Percentiles rank a stretch among this genome's conserved stretches.
Conservation (phyloP, 30 jellyfish, hydroid and myxozoan species). For the Aurelia sp. region DNA sequence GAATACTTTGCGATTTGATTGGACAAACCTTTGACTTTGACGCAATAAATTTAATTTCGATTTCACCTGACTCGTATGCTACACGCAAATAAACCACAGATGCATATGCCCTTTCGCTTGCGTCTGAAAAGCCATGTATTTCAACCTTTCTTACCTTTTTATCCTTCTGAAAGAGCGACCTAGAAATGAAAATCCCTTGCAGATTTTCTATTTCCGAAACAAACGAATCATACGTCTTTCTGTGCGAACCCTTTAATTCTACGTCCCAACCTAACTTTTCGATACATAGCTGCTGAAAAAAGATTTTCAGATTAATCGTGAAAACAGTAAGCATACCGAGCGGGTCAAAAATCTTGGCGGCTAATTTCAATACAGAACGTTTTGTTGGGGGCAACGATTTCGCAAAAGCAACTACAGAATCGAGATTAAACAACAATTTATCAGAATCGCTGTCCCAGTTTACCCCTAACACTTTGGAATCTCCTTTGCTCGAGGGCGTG, state of each 20-base stretch:
- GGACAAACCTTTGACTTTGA: slow-evolving; percentile 51
- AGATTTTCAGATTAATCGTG: background rate
- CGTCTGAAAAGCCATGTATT: too few relatives aligned
- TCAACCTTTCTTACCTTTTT: slow-evolving; percentile 31
- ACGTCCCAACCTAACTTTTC: too few relatives aligned
- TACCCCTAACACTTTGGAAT: slow-evolving; percentile 18
- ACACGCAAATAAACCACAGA: too few relatives aligned
- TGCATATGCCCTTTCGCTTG: too few relatives aligned
- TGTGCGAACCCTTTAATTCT: background rate
- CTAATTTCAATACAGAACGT: background rate
- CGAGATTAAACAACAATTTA: background rate
- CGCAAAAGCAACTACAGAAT: background rate
- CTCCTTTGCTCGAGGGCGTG: too few relatives aligned
- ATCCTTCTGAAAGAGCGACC: slow-evolving; percentile 36
- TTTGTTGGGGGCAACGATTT: too few relatives aligned
- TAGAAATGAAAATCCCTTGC: slow-evolving; percentile 7
- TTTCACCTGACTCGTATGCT: too few relatives aligned
- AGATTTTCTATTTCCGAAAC: slow-evolving; percentile 7
- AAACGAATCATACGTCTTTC: slow-evolving; percentile 5
- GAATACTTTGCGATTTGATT: slow-evolving; percentile 44
- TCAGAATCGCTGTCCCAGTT: slow-evolving; percentile 30
- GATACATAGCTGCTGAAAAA: slow-evolving; percentile 1
- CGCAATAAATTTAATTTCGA: too few relatives aligned
- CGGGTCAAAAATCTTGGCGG: slow-evolving; percentile 21
- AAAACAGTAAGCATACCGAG: background rate